Conservation (phyloP, 2,797 vertebrate species). For the Emydoidea blandingii region DNA sequence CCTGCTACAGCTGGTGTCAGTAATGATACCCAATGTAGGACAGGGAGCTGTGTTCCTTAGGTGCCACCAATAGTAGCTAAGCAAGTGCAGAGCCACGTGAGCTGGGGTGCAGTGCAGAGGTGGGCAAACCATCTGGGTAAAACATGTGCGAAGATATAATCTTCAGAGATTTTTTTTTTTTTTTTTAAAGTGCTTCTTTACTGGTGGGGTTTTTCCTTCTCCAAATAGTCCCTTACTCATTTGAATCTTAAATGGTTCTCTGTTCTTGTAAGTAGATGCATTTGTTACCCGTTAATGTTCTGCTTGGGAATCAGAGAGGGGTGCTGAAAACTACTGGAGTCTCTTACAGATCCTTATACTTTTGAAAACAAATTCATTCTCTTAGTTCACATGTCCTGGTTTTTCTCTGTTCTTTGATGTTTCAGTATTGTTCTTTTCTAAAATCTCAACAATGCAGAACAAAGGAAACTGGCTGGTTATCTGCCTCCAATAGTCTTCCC, state of each 20-base stretch:
- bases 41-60: neutral
- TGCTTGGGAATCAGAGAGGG: slow-evolving; percentile 17
- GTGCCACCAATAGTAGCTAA: neutral
- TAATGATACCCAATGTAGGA: neutral
- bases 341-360: slow-evolving; percentile 20
- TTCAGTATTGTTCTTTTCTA: slow-evolving; percentile 57
- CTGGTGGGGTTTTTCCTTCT: neutral
- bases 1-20: neutral
- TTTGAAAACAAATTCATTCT: slow-evolving; percentile 61
- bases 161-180: neutral
- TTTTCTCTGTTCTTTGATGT: slow-evolving; percentile 67
- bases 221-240: slow-evolving; percentile 7
- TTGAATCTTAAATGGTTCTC: neutral
- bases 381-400: slow-evolving; percentile 58
- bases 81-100: neutral
- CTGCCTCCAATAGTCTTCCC: slow-evolving; percentile 30
- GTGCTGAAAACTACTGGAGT: slow-evolving; percentile 44
- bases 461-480: slow-evolving; percentile 37
- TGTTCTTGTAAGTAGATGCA: neutral
- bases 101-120: neutral
- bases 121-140: neutral
- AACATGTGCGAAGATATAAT: neutral
- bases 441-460: slow-evolving; percentile 58
- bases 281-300: slow-evolving; percentile 53
- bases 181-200: neutral